A percentile compares a stretch with the other conserved stretches of the same genome.
phyloP scores from a whole-genome alignment of 2,113 vertebrate genomes.

The Sardina pilchardus region DNA sequence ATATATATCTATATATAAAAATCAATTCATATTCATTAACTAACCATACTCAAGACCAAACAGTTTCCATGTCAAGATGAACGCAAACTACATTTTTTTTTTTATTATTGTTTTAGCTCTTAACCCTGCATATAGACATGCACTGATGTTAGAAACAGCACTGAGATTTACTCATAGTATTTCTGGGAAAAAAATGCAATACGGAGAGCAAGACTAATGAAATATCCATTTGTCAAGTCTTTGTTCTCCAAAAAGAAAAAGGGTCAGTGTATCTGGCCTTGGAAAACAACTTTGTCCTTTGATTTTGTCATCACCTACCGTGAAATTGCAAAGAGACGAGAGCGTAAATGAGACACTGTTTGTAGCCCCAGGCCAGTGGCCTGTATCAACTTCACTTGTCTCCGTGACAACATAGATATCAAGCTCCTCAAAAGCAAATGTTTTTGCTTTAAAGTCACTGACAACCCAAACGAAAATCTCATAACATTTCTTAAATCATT shows the following conservation, averaged over 20 bases:
- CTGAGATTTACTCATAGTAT: neutral
- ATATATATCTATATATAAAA: neutral
- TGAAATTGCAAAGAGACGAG: neutral
- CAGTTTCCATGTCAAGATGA: neutral
- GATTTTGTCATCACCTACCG: neutral
- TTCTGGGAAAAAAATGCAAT: neutral
- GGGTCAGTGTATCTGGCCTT: neutral
- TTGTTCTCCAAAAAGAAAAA: neutral
- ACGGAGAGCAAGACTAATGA: neutral
- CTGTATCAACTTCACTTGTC: neutral
- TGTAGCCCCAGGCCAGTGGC: neutral
- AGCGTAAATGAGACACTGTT: neutral
- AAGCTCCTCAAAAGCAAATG: neutral
- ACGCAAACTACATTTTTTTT: neutral
- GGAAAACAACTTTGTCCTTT: neutral
- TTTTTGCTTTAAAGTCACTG: neutral
- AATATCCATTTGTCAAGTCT: neutral
- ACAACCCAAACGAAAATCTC: neutral
- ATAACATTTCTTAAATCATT: neutral
- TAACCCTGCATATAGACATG: neutral
- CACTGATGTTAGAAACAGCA: slow-evolving; percentile 14
- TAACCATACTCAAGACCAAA: neutral
- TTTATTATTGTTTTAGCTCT: slow-evolving; percentile 5
- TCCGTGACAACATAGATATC: neutral
- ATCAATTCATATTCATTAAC: neutral